Evolutionary conservation across 1,140 invertebrate species (phyloP).

Genomic region (Aphidius gifuensis): DNA sequence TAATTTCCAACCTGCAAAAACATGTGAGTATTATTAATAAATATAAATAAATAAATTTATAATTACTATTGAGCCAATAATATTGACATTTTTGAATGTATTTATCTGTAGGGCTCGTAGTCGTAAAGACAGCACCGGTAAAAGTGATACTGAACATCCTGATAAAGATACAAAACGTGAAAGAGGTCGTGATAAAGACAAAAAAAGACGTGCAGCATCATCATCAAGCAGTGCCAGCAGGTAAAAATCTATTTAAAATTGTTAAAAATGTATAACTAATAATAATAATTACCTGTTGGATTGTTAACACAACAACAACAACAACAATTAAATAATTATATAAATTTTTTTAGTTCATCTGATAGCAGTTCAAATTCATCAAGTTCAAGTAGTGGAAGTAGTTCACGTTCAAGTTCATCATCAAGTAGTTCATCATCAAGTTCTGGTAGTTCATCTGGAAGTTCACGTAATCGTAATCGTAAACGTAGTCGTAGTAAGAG

Average conservation of each 20-base stretch:
- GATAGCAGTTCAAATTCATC: conserved; percentile 68
- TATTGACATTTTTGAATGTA: too few relatives aligned
- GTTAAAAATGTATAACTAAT: conserved; percentile 7
- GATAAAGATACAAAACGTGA: conserved; percentile 71
- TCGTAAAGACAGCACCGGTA: conserved; percentile 56
- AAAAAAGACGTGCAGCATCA: conserved; percentile 68
- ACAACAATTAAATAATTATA: conserved; percentile 7
- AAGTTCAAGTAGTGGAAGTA: conserved; percentile 58
- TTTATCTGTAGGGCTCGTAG: conserved; percentile 59
- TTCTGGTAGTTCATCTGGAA: conserved; percentile 63
- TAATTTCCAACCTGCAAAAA: too few relatives aligned
- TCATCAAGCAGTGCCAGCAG: conserved; percentile 76
- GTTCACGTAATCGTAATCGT: conserved; percentile 55
- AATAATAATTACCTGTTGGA: background rate
- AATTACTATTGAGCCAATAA: too few relatives aligned
- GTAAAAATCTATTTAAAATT: conserved; percentile 44
- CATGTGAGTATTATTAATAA: conserved; percentile 12
- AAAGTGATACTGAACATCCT: conserved; percentile 59
- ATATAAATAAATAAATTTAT: too few relatives aligned
- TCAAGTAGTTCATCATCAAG: conserved; percentile 68
- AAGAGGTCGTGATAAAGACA: conserved; percentile 60
- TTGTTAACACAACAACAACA: too few relatives aligned
- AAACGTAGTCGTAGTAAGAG: conserved; percentile 54
- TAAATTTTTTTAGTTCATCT: conserved; percentile 58
- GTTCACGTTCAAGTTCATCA: conserved; percentile 68